Evolutionary conservation across 2,113 vertebrate species (phyloP), one percentile per base, ranked within the genome.

Genomic region (Orthonyx spaldingii): DNA sequence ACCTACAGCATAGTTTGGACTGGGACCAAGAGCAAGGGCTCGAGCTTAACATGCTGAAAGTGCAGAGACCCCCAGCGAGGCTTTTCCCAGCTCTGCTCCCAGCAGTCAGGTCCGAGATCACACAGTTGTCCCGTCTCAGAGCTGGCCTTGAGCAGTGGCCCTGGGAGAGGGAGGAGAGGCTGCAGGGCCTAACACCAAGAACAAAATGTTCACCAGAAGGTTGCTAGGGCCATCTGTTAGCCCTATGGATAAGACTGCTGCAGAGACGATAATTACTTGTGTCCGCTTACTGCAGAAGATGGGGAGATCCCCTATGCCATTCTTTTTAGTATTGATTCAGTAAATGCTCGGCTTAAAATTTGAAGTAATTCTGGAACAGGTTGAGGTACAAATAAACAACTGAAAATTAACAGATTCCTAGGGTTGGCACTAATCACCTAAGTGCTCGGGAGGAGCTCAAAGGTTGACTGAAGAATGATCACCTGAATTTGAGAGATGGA

Each of bases 41-140:
- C 32, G 52, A 44, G 32, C 7, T 68, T 50, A 50, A 26, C 16
- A 11, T 8, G 4, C 7, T 35, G 8, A 28, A 82, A 13, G 39
- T 37, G 35, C 22, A 39, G 22, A 53, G 13, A 24, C 3, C 13
- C 39, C 24, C 50, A 56, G 55, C 3, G 56, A 60, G 41, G 24
- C 16, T 64, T 72, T 7, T 89, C 16, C 28, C 24, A 44, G n/a
- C n/a, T 78, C 32, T 79, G 37, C 30, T 83, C 15, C 28, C 46
- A 35, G 49, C 37, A 65, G 32, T 33, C 27, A 11, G 5, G 39
- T 50, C 30, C 50, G 44, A 55, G 50, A 50, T 55, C 23, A 52
- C 4, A 20, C 9, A 52, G 10, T 15, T 30, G 44, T 10, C n/a
- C 4, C 0, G 0, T 30, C 20, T 57, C 55, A 61, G 37, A 74